A percentile compares a stretch with the other conserved stretches of the same genome.
These are phyloP conservation scores for Cistogaster globosa DNA, from an alignment of 2,888 invertebrate species.

Conservation along the genomic window DNA sequence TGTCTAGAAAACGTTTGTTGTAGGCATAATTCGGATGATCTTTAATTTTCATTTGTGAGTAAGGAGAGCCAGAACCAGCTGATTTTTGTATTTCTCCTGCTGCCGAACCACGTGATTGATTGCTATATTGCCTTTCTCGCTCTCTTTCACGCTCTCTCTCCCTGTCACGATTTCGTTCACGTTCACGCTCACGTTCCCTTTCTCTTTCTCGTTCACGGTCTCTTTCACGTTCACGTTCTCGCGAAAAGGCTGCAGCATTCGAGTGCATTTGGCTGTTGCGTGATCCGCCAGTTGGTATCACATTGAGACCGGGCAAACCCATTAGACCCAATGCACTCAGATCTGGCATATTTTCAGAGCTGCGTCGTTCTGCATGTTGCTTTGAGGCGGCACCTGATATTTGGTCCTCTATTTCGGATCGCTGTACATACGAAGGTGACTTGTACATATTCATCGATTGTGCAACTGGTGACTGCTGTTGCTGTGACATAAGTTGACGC, in stretches of 20 bases:
- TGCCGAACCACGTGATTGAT: constrained; percentile 78
- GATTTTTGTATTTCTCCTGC: constrained; percentile 54
- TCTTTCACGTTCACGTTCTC: constrained; percentile 74
- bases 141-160: constrained; percentile 76
- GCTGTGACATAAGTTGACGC: constrained; percentile 81
- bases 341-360: constrained; percentile 80
- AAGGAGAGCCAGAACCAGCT: constrained; percentile 76
- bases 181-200: constrained; percentile 75
- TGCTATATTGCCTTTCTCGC: constrained; percentile 79
- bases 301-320: constrained; percentile 81
- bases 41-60: constrained; percentile 78
- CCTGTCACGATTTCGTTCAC: constrained; percentile 73
- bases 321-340: constrained; percentile 79
- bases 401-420: constrained; percentile 81
- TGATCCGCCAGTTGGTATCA: constrained; percentile 77
- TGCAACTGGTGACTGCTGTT: constrained; percentile 79
- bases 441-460: constrained; percentile 82
- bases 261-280: constrained; percentile 75
- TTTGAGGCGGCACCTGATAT: constrained; percentile 75
- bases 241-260: constrained; percentile 75
- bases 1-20: constrained; percentile 81
- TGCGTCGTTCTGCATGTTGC: constrained; percentile 72
- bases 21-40: constrained; percentile 79
- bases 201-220: constrained; percentile 75
- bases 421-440: constrained; percentile 81